Evolutionary conservation across 2,888 invertebrate genomes (phyloP), one percentile per base, ranked within the genome.

Genomic region (Drosophila emarginata): DNA sequence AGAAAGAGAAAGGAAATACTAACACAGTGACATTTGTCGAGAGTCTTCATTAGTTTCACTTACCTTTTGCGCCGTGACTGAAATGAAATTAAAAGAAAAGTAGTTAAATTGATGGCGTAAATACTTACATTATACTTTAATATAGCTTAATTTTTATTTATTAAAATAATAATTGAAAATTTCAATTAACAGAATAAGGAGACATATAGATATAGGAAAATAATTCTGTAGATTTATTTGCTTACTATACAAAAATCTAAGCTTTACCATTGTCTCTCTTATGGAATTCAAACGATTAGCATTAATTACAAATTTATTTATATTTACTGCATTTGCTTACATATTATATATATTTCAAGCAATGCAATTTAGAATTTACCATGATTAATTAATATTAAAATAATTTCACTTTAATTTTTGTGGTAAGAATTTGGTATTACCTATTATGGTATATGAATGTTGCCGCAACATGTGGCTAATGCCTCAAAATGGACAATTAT

Each of bases 381-480:
- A 21, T 4, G 45, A 18, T 45, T 45, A 45, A 21, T 45, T 12
- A 45, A 45, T 21, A 21, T 12, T 15, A 0, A 21, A 6, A 45
- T 21, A 45, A 12, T 45, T 45, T 21, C 21, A 21, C 45, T 45
- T 21, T 6, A 45, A 45, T 21, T 45, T 45, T 1, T 21, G 11
- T 45, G 45, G 45, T 4, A 12, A 45, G 45, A 18, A 45, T 21
- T 45, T 45, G 45, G 45, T 45, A 45, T 18, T 45, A 45, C 40
- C n/a, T 11, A 45, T 15, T 45, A 45, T 18, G 11, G 11, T 11
- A 21, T 18, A 18, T 9, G 18, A 15, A 15, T 45, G 45, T 1
- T 54, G 32, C 53, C 53, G 53, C 53, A 54, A 54, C 53, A 54
- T 54, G 54, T 54, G 54, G 54, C 54, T 36, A 36, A 15, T 54